phyloP scores from a whole-genome alignment of 2,888 invertebrate species.

The Aleiodes alternator region DNA sequence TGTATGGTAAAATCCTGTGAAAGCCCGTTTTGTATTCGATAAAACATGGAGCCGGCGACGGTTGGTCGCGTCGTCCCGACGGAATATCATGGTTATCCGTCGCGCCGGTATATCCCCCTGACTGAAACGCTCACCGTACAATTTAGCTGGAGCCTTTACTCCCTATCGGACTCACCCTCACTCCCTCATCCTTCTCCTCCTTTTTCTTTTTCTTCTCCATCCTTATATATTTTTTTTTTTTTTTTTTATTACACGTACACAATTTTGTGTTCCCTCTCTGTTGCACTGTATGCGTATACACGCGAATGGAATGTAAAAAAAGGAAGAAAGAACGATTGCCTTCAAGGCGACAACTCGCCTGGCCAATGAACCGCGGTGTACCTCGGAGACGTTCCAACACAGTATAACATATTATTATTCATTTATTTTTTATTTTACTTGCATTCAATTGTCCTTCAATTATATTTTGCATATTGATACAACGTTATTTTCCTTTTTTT shows the following conservation, averaged over 20 bases:
- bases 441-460: conserved; percentile 10
- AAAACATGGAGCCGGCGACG: conserved; percentile 25
- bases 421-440: background rate
- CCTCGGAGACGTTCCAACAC: conserved; percentile 26
- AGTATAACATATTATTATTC: conserved; percentile 9
- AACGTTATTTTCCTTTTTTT: background rate
- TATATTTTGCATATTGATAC: conserved; percentile 6
- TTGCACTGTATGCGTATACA: conserved; percentile 14
- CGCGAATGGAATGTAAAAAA: conserved; percentile 33
- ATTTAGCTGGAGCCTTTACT: conserved; percentile 34
- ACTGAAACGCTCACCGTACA: conserved; percentile 24
- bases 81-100: conserved; percentile 31
- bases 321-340: conserved; percentile 54
- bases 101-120: conserved; percentile 21
- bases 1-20: background rate
- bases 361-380: conserved; percentile 70
- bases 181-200: conserved; percentile 8
- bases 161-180: conserved; percentile 28
- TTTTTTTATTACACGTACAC: conserved; percentile 23
- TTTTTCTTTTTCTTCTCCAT: conserved; percentile 3
- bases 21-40: background rate
- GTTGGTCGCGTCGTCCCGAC: conserved; percentile 38
- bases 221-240: conserved; percentile 7
- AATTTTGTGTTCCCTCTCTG: conserved; percentile 9
- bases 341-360: conserved; percentile 72